These are phyloP conservation scores for Andrena hattorfiana DNA, from an alignment of 2,888 invertebrate species.

Conservation along the genomic window DNA sequence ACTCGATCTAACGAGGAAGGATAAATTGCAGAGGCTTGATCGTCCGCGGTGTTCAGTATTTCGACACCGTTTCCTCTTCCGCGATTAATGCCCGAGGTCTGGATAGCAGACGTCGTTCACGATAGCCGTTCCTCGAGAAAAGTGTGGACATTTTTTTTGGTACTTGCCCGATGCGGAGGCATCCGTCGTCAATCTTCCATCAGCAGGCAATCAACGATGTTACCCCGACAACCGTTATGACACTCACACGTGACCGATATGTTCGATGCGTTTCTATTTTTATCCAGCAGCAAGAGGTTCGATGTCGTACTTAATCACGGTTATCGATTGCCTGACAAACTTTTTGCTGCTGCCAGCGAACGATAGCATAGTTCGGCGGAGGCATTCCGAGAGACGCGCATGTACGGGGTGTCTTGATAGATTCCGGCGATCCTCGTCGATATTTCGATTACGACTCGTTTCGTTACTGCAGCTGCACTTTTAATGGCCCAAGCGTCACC, in stretches of 20 bases:
- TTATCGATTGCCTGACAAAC: neutral
- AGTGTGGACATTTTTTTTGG: slow-evolving; percentile 3
- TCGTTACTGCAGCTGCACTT: no score
- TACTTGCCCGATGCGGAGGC: neutral
- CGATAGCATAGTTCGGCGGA: slow-evolving; percentile 11
- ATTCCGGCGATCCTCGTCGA: no score
- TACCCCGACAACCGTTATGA: slow-evolving; percentile 43
- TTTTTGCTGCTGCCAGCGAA: slow-evolving; percentile 18
- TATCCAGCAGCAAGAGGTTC: neutral
- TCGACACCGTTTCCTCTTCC: slow-evolving; percentile 33
- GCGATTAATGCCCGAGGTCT: neutral
- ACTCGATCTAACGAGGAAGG: no score
- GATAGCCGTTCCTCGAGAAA: neutral
- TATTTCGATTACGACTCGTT: no score
- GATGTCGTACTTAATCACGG: slow-evolving; percentile 12
- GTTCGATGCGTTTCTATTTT: slow-evolving; percentile 29
- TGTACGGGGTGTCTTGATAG: neutral
- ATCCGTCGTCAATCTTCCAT: slow-evolving; percentile 11
- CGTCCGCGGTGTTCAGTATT: slow-evolving; percentile 22
- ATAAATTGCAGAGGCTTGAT: no score
- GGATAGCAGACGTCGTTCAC: neutral
- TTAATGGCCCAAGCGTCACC: no score
- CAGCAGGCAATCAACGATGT: slow-evolving; percentile 1
- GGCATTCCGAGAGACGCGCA: neutral
- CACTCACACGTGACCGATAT: slow-evolving; percentile 41